Percentiles rank a stretch among this genome's conserved stretches.
Conservation (phyloP, 1,140 invertebrate genomes). For the Neodiprion lecontei region DNA sequence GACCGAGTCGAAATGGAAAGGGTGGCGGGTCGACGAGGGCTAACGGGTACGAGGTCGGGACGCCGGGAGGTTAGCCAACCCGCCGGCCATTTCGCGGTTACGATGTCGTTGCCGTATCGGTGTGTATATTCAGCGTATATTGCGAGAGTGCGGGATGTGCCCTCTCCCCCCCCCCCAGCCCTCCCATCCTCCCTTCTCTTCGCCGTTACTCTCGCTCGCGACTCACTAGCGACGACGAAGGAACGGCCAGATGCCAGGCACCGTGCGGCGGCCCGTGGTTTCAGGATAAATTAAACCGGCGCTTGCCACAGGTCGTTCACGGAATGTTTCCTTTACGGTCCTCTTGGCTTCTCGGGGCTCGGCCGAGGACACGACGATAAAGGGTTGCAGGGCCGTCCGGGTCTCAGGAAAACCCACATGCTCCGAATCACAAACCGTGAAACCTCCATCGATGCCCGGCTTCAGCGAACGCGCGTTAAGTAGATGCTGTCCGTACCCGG, state of each 20-base stretch:
- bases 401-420: not conserved
- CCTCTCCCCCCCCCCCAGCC: no score
- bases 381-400: not conserved
- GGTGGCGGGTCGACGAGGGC: not conserved
- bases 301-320: not conserved
- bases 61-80: not conserved
- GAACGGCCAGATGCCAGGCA: not conserved
- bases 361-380: not conserved
- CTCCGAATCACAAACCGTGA: not conserved
- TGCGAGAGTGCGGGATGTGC: not conserved
- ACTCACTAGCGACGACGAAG: not conserved
- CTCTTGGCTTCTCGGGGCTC: not conserved
- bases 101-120: constrained; percentile 4
- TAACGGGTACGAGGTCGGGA: no score
- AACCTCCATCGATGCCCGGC: not conserved
- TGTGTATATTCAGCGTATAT: not conserved
- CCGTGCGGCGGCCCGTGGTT: not conserved
- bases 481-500: no score
- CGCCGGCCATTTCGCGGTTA: not conserved
- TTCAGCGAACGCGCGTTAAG: no score
- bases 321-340: constrained; percentile 7
- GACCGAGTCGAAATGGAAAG: not conserved
- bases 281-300: not conserved
- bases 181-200: no score
- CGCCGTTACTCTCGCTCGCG: not conserved